A percentile compares a stretch with the other conserved stretches of the same genome.
Evolutionary conservation across 2,888 invertebrate genomes (phyloP).

Genomic region (Harpalus rubripes): DNA sequence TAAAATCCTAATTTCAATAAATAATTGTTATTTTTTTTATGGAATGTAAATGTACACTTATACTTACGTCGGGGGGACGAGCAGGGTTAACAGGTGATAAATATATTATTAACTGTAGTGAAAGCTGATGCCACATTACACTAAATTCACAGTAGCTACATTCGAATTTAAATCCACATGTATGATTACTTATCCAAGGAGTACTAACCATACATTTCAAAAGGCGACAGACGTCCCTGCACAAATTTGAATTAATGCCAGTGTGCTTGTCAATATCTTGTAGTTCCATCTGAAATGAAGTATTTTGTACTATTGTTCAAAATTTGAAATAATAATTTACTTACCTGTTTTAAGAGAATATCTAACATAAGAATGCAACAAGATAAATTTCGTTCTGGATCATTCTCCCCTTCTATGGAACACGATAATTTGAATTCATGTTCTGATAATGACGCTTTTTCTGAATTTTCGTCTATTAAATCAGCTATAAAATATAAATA

Average conservation of each 20-base stretch:
- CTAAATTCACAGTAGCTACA: constrained; percentile 96
- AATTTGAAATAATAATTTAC: constrained; percentile 1
- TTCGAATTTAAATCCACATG: constrained; percentile 83
- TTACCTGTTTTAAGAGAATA: constrained; percentile 93
- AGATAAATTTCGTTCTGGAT: constrained; percentile 89
- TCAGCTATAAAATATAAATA: constrained; percentile 77
- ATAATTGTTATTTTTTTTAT: background rate
- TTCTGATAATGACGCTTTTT: constrained; percentile 84
- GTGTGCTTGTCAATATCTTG: constrained; percentile 91
- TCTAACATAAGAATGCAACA: constrained; percentile 98
- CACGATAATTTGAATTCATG: constrained; percentile 82
- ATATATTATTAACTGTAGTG: constrained; percentile 88
- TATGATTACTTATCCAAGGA: constrained; percentile 85
- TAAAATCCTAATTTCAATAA: no score
- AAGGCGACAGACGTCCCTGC: constrained; percentile 86
- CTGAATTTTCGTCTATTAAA: constrained; percentile 85
- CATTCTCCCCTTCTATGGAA: constrained; percentile 85
- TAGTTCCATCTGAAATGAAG: constrained; percentile 84
- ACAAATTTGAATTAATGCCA: constrained; percentile 87
- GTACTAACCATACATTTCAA: constrained; percentile 88
- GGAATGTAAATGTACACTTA: background rate
- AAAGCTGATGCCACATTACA: constrained; percentile 96
- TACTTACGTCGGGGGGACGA: constrained; percentile 87
- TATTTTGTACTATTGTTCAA: background rate
- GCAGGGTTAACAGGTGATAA: constrained; percentile 87